Evolutionary conservation across 2,888 invertebrate species (phyloP), one percentile per base, ranked within the genome.

Genomic region (Pantelozetes paolii): DNA sequence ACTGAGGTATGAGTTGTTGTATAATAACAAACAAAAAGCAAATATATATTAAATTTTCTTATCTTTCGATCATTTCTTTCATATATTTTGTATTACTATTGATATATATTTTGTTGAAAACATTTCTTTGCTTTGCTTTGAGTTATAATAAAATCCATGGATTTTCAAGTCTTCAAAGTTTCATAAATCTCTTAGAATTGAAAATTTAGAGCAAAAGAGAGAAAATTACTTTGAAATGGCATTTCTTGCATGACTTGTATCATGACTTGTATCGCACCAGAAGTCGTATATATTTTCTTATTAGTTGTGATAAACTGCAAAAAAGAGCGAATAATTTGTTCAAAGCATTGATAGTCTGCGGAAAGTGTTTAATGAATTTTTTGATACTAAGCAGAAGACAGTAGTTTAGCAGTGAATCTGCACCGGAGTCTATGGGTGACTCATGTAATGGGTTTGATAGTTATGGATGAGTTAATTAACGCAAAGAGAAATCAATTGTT

Each of bases 401-500:
- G n/a, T n/a, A n/a, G n/a, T n/a, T n/a, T n/a, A n/a, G 18, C 8
- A 48, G 18, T 9, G 50, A 15, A 15, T n/a, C 15, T 36, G 36
- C 5, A 36, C 36, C 36, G 36, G 11, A 36, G 36, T 36, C n/a
- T n/a, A n/a, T 28, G 26, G 57, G 28, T 57, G 26, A 26, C 1
- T 57, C 8, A 1, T 2, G 28, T 32, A 40, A 67, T 67, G n/a
- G n/a, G 40, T 67, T 13, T 67, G 40, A 62, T 67, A 20, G 67
- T 67, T 67, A 36, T 20, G 67, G 67, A 67, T 67, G 67, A 67
- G 67, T 23, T 67, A 36, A 67, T 67, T 67, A 67, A n/a, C n/a
- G 23, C 40, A 67, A 40, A 67, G 40, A 32, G 40, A 23, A n/a
- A 0, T 18, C 67, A 67, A 67, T 67, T 67, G 67, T 67, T 67